Percentiles rank a stretch among this genome's conserved stretches.
These are phyloP conservation scores for Hypolimnas misippus DNA, from an alignment of 2,888 invertebrate genomes.

Conservation along the genomic window DNA sequence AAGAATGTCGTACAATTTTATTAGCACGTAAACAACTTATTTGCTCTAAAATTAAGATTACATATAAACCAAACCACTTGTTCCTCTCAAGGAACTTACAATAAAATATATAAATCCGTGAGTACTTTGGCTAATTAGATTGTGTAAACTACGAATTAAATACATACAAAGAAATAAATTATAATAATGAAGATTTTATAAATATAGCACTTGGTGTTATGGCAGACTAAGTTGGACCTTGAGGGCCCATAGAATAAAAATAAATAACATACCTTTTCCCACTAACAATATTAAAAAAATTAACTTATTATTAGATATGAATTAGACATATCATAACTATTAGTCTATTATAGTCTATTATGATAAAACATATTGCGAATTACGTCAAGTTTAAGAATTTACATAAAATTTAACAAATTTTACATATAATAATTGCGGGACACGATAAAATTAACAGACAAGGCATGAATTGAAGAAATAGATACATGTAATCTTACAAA, in stretches of 20 bases:
- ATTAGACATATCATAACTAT: no score
- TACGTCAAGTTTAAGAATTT: no score
- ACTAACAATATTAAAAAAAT: background rate
- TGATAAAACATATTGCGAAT: no score
- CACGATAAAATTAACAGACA: no score
- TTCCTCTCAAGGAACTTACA: slow-evolving; percentile 2
- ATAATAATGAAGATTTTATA: slow-evolving; percentile 18
- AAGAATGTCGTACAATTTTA: background rate
- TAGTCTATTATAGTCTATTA: no score
- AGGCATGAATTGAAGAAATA: no score
- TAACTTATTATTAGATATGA: background rate
- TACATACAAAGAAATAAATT: slow-evolving; percentile 10
- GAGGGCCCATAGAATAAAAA: background rate
- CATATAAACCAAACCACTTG: slow-evolving; percentile 1
- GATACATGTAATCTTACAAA: no score
- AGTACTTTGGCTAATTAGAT: slow-evolving; percentile 23
- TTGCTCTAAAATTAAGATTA: no score
- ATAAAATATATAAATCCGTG: background rate
- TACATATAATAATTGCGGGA: no score
- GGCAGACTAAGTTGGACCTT: slow-evolving; percentile 25
- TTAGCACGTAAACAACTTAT: background rate
- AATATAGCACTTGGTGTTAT: slow-evolving; percentile 42
- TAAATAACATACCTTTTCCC: background rate
- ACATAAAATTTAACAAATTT: no score
- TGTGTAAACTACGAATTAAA: slow-evolving; percentile 3